Conservation (phyloP, 2,888 invertebrate genomes). For the Tachina fera region DNA sequence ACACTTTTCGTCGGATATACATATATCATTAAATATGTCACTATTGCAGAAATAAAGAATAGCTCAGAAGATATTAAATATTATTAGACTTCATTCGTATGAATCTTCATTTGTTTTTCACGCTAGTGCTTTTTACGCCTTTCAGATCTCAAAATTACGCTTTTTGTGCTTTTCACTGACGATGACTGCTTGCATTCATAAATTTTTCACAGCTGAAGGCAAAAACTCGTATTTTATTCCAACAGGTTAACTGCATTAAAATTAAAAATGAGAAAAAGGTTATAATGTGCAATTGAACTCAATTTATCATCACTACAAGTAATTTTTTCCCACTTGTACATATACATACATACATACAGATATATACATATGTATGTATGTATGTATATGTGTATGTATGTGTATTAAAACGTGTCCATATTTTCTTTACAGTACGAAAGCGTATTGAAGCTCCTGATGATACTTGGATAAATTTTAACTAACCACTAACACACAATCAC, state of each 20-base stretch:
- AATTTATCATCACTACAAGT: conserved; percentile 63
- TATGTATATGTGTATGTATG: neutral
- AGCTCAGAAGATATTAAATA: too few species aligned
- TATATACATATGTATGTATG: neutral
- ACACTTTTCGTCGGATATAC: too few species aligned
- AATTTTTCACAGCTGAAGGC: neutral
- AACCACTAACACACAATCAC: conserved; percentile 37
- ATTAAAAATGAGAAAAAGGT: conserved; percentile 31
- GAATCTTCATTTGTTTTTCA: too few species aligned
- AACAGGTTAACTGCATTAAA: conserved; percentile 32
- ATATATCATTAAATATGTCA: too few species aligned
- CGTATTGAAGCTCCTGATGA: conserved; percentile 64
- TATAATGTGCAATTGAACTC: conserved; percentile 64
- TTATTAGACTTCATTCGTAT: too few species aligned
- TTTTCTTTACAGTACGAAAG: conserved; percentile 31
- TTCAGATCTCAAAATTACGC: too few species aligned
- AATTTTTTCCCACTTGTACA: neutral
- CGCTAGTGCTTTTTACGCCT: too few species aligned
- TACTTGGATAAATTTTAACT: conserved; percentile 57
- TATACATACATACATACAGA: neutral
- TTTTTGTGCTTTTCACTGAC: too few species aligned
- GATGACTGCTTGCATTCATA: neutral
- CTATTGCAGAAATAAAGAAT: too few species aligned
- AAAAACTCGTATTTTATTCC: conserved; percentile 15
- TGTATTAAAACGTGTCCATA: neutral